Conservation (phyloP, 1,140 invertebrate genomes). For the Bursaphelenchus mucronatus region DNA sequence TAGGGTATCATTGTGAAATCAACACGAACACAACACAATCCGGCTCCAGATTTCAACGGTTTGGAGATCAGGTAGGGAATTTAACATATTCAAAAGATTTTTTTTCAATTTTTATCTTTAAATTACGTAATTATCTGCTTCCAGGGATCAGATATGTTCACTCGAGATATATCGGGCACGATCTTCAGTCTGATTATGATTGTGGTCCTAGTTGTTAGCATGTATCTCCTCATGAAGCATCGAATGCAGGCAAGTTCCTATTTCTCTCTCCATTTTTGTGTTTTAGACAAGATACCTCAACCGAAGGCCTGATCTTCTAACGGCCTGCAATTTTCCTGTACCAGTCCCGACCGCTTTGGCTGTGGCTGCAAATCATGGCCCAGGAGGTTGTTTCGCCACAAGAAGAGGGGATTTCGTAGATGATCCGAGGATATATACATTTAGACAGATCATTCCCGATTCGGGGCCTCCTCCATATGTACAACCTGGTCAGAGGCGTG, state of each 20-base stretch:
- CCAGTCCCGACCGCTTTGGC: not conserved
- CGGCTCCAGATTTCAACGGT: conserved; percentile 51
- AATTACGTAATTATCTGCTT: conserved; percentile 20
- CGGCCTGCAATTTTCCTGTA: conserved; percentile 44
- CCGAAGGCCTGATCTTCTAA: conserved; percentile 40
- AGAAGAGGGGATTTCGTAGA: conserved; percentile 43
- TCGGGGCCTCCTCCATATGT: conserved; percentile 55
- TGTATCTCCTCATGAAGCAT: conserved; percentile 60
- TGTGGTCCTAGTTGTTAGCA: conserved; percentile 43
- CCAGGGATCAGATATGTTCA: conserved; percentile 53
- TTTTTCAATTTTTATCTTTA: conserved; percentile 21
- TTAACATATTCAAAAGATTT: conserved; percentile 14
- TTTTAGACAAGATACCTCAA: conserved; percentile 43
- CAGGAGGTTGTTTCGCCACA: conserved; percentile 24
- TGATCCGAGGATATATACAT: conserved; percentile 32
- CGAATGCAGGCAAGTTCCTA: conserved; percentile 54
- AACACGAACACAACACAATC: conserved; percentile 50
- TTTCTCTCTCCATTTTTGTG: conserved; percentile 17
- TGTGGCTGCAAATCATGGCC: conserved; percentile 7
- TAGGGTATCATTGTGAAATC: conserved; percentile 54
- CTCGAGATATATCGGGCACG: conserved; percentile 56
- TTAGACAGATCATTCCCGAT: conserved; percentile 27
- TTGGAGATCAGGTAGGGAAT: conserved; percentile 42
- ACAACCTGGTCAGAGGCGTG: conserved; percentile 30
- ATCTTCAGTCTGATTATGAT: conserved; percentile 60